Conservation (phyloP, 2,888 invertebrate species). For the Amiota mariae region DNA sequence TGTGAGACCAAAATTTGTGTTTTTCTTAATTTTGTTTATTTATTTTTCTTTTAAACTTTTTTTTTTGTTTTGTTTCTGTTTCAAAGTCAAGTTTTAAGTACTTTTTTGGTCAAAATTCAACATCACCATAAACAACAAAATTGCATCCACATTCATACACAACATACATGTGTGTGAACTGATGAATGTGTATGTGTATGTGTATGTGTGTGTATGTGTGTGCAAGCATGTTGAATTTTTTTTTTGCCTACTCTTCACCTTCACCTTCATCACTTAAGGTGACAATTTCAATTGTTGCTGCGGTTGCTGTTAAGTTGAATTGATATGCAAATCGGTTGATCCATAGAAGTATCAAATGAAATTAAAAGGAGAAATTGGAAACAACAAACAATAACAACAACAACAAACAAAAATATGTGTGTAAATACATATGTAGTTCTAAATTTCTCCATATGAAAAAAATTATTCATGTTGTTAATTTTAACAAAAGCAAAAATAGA, state of each 20-base stretch:
- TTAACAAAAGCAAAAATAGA: too few species aligned
- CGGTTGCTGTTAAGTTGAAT: background rate
- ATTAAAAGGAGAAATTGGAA: too few species aligned
- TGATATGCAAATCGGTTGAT: too few species aligned
- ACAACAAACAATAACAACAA: background rate
- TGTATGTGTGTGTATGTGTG: constrained; percentile 33
- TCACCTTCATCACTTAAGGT: constrained; percentile 47
- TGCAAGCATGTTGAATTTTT: constrained; percentile 10
- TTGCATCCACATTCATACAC: background rate
- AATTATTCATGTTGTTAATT: too few species aligned
- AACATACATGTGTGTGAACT: background rate
- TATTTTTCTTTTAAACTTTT: background rate
- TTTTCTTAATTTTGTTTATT: too few species aligned
- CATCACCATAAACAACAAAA: background rate
- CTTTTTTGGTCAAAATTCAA: constrained; percentile 12
- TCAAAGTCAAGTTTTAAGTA: constrained; percentile 17
- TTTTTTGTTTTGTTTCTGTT: background rate
- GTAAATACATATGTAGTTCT: too few species aligned
- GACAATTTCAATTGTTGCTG: constrained; percentile 60
- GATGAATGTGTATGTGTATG: constrained; percentile 29
- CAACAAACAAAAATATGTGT: too few species aligned
- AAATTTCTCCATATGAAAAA: too few species aligned
- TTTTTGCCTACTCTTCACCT: background rate
- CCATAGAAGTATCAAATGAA: too few species aligned
- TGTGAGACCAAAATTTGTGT: too few species aligned